A percentile compares a stretch with the other conserved stretches of the same genome.
Evolutionary conservation across 1,140 invertebrate genomes (phyloP).

Genomic region (Dolichoris vasculosae): DNA sequence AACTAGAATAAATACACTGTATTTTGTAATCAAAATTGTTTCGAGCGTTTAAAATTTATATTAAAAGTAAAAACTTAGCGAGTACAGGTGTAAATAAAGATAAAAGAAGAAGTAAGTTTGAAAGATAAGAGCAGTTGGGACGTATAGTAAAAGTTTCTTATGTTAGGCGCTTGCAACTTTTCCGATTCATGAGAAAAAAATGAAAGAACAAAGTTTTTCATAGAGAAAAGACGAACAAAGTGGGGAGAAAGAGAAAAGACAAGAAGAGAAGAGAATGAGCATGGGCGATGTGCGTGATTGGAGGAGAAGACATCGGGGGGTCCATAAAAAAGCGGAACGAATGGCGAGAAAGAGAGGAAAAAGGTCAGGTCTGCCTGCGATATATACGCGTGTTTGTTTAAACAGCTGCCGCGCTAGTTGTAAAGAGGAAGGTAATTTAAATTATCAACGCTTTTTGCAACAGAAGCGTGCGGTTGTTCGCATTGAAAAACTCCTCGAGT

Average conservation of each 20-base stretch:
- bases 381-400: conserved; percentile 32
- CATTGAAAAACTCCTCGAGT: not conserved
- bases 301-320: not conserved
- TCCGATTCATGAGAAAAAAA: no score
- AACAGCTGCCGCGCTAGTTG: not conserved
- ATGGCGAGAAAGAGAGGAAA: conserved; percentile 45
- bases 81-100: not conserved
- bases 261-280: not conserved
- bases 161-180: no score
- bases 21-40: no score
- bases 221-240: not conserved
- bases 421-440: conserved; percentile 67
- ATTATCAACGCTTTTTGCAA: conserved; percentile 70
- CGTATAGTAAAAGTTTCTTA: no score
- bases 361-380: conserved; percentile 56
- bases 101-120: no score
- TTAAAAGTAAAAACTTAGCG: not conserved
- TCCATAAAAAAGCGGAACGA: conserved; percentile 26
- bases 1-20: no score
- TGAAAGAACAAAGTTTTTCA: no score
- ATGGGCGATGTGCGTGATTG: not conserved
- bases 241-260: not conserved
- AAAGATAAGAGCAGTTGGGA: no score
- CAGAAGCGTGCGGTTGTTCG: not conserved
- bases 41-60: no score